Evolutionary conservation across 2,113 vertebrate genomes (phyloP), one percentile per base, ranked within the genome.

Genomic region (Haemorhous mexicanus): DNA sequence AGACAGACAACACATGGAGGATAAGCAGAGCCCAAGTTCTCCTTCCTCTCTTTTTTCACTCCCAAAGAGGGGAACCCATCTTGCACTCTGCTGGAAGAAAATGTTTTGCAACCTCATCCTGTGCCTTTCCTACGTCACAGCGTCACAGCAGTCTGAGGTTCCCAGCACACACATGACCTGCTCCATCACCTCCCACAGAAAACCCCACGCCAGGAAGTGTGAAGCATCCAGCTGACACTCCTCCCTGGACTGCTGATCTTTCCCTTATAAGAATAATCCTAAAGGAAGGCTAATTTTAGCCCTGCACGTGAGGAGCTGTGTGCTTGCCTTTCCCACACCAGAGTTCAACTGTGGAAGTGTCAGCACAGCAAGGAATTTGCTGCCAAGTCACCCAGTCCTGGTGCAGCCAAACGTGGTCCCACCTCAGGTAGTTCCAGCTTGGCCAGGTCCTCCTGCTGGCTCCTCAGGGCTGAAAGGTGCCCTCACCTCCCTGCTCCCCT

Each of bases 71-170:
- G 44, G 49, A 95, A 82, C 21, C 19, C 7, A 0, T 52, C 61
- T 76, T 52, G 53, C 21, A 7, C 43, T 52, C 20, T 0, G 2
- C 46, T 91, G 52, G 73, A 56, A 93, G 75, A 74, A 72, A 52
- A 68, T 6, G 59, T 97, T 89, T 96, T 93, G 95, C 94, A 97
- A 97, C 47, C 43, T 76, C 44, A 37, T 87, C 94, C 76, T 83
- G 77, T 95, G 92, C 75, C 74, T 64, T 12, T 21, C 28, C 70
- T n/a, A 83, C 58, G n/a, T 94, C 96, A 96, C 4, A 0, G 58
- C 58, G n/a, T 94, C 96, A 96, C 4, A 0, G 58, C 64, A 15
- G 4, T 5, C 50, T 44, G 55, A 81, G 62, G 63, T 27, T 77
- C 75, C 87, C 24, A 44, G 44, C 37, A 14, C 4, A 39, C 89